These are phyloP conservation scores for Plodia interpunctella DNA, from an alignment of 1,140 invertebrate species.

Conservation along the genomic window DNA sequence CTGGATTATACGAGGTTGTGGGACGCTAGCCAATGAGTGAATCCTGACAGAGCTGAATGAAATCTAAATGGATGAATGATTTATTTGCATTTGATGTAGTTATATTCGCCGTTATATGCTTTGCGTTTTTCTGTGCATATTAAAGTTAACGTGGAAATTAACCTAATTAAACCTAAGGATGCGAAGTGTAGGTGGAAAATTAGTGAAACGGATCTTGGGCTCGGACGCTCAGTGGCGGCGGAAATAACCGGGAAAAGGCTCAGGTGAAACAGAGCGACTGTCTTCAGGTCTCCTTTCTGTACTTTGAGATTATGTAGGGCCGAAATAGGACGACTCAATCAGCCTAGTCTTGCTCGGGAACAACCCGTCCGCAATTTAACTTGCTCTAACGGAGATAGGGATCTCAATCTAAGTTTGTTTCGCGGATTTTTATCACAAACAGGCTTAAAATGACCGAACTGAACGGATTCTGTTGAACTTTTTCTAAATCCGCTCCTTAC, in stretches of 20 bases:
- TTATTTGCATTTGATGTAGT: not conserved
- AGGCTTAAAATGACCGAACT: not conserved
- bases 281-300: too few species aligned
- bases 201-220: too few species aligned
- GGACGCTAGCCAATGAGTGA: not conserved
- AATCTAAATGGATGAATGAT: not conserved
- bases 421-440: not conserved
- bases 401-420: conserved; percentile 4
- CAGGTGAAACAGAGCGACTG: too few species aligned
- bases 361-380: not conserved
- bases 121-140: too few species aligned
- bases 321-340: not conserved
- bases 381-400: not conserved
- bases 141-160: too few species aligned
- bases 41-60: not conserved
- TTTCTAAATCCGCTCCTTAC: too few species aligned
- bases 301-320: too few species aligned
- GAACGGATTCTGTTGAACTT: not conserved
- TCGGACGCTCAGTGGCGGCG: too few species aligned
- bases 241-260: too few species aligned
- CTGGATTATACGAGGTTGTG: not conserved
- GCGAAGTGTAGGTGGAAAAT: too few species aligned
- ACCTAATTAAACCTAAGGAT: too few species aligned
- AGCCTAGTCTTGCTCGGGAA: not conserved
- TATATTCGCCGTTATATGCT: too few species aligned